Evolutionary conservation across 2,113 vertebrate genomes (phyloP), one percentile per base, ranked within the genome.

Genomic region (Gasterosteus nipponicus): DNA sequence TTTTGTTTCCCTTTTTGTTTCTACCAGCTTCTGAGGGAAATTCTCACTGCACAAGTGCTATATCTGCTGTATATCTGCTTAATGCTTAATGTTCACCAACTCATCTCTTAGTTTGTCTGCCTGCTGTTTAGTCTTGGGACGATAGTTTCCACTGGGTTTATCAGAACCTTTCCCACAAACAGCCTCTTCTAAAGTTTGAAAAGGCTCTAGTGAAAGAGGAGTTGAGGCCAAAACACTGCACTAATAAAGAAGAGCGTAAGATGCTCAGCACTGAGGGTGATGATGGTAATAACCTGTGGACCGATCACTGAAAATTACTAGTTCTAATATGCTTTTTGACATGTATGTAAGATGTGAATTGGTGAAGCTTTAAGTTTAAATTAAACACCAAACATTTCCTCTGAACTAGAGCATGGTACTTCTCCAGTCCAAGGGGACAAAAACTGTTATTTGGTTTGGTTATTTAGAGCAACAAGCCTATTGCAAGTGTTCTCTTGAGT

Each of bases 131-230:
- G 49, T 51, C 19, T 51, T n/a, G 49, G 19, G 49, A 22, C n/a
- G 18, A 51, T 22, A 51, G 9, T 51, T 51, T 19, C 49, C 49
- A 51, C 19, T 53, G 39, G 39, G 12, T 29, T 63, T 63, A 44
- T 22, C 10, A 22, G n/a, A 53, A 1, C 51, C 22, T 53, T 53
- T 53, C 51, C 51, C 1, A n/a, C n/a, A 16, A 29, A 44, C 38
- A 58, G 67, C 53, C 44, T 58, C 67, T 57, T 33, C 14, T 53
- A 14, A 31, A 54, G 65, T 35, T 68, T 31, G 33, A 39, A 19
- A 54, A 10, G 7, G 44, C 39, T 26, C 16, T 10, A 31, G 38
- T 22, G 44, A 18, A 35, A 10, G 6, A 54, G 46, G 18, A 14
- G 49, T 31, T 42, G 38, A n/a, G 16, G 14, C 38, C 53, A 39